Base-by-base conservation (phyloP, 2,113 vertebrate species). In the Sus scrofa region DNA sequence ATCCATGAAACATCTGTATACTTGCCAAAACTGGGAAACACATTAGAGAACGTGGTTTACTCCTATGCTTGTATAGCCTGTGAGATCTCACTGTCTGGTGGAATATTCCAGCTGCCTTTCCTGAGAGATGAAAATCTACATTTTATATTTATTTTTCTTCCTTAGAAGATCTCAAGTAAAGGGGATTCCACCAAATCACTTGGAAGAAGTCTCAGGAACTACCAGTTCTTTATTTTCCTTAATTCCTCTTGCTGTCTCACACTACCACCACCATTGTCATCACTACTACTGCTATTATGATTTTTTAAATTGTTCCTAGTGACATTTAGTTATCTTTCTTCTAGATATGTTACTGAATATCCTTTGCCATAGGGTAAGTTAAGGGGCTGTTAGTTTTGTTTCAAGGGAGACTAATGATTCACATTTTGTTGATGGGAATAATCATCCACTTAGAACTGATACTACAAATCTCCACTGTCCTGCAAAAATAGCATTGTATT, bases 11-110 rank as follows among this genome's bases (percentile, higher is more conserved):
- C 79, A 96, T 85, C 19, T 77, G n/a, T 24, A 18, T 26, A 14
- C 37, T 91, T 74, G 71, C 58, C 92, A 62, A 96, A 85, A 97
- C 62, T 75, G 96, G 95, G 83, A 95, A 96, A 93, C 16, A 39
- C 16, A 20, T 62, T 86, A 77, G 37, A 91, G 39, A 89, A 20
- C 13, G 3, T 60, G 70, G 18, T 74, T 96, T 87, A 9, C 60
- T 91, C 78, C 50, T 78, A 9, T 79, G 16, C 86, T 94, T 96
- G 50, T 34, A 54, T 5, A 56, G 54, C 79, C 60, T 85, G 79
- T 34, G 30, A 86, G 71, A 67, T 74, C 44, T 96, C 68, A 87
- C 68, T 73, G 83, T 95, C 26, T 86, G 18, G 79, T 56, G 32
- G 16, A 82, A 52, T 65, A 67, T 62, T 86, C 54, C 32, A 87